Evolutionary conservation across 1,140 invertebrate genomes (phyloP), one percentile per base, ranked within the genome.

Genomic region (Tetramorium alpestre): DNA sequence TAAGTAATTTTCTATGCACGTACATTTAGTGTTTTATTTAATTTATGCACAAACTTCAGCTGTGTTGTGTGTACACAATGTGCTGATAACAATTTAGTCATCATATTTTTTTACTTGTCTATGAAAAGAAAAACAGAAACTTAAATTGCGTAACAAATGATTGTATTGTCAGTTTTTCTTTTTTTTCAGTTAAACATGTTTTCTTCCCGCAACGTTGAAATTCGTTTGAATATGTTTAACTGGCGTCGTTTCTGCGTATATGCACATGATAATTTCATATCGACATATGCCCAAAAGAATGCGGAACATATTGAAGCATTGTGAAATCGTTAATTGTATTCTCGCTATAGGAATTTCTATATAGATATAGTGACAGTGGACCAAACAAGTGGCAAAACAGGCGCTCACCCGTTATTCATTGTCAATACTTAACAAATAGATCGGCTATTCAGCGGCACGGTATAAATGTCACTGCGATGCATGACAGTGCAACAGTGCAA

Each of bases 401-500:
- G 5, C 69, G 62, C 22, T 25, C 16, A 11, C 13, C 25, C 2
- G 81, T 90, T 88, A 73, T 76, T 85, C 47, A 67, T 33, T 80
- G 51, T 91, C 60, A 69, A 62, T 82, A 11, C 16, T 41, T 81
- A 51, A 41, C 11, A 54, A 65, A 65, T 78, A 54, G 56, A 60
- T 47, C 38, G 16, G 33, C 25, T n/a, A 65, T 77, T 84, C 54
- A 56, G 38, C 13, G 18, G n/a, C 4, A 1, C 11, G 0, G 54
- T 87, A 88, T 91, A 91, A 88, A 90, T 90, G 58, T 65, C n/a
- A 56, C 22, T 8, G n/a, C 10, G 8, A 22, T 7, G 47, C 18
- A 38, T 81, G 1, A 3, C 41, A n/a, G 10, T 41, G 1, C 16
- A 41, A 10, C 13, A 58, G 25, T 11, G 47, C 22, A 33, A 88